phyloP scores from a whole-genome alignment of 2,888 invertebrate genomes.

The Anagyrus pseudococci region DNA sequence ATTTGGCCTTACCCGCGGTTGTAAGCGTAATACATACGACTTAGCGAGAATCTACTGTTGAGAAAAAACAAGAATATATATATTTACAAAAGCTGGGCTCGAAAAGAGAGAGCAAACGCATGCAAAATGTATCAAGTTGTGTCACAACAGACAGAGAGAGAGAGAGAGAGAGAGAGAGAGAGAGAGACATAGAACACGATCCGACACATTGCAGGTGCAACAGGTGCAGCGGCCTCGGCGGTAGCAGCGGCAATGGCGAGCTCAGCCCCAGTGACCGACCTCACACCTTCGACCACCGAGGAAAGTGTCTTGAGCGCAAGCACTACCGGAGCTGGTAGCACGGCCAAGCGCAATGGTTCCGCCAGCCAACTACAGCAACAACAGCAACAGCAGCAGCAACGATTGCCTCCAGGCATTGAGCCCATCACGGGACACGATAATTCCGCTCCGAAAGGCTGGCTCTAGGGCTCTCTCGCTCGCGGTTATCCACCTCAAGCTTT shows the following conservation, averaged over 20 bases:
- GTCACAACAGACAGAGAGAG: no score
- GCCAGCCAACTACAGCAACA: no score
- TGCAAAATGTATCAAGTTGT: no score
- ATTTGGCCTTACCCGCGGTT: not conserved
- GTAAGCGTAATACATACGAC: not conserved
- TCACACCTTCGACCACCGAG: slow-evolving; percentile 68
- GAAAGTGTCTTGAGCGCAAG: slow-evolving; percentile 62
- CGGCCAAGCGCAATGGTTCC: slow-evolving; percentile 65
- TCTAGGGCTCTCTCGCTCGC: slow-evolving; percentile 54
- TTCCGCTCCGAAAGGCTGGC: slow-evolving; percentile 74
- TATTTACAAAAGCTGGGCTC: no score
- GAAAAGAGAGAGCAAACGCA: no score
- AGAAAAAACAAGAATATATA: no score
- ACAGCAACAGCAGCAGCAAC: slow-evolving; percentile 65
- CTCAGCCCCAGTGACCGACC: slow-evolving; percentile 48
- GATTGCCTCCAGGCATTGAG: slow-evolving; percentile 72
- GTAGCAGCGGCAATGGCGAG: slow-evolving; percentile 20
- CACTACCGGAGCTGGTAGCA: slow-evolving; percentile 28
- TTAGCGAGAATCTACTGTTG: slow-evolving; percentile 37
- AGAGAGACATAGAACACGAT: not conserved
- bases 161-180: slow-evolving; percentile 4
- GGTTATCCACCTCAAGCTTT: not conserved
- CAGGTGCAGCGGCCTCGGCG: slow-evolving; percentile 29
- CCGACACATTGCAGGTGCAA: slow-evolving; percentile 35
- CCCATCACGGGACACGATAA: slow-evolving; percentile 77